Percentiles rank a stretch among this genome's conserved stretches.
These are phyloP conservation scores for Phylloscopus trochilus DNA, from an alignment of 2,113 vertebrate genomes.

Conservation along the genomic window DNA sequence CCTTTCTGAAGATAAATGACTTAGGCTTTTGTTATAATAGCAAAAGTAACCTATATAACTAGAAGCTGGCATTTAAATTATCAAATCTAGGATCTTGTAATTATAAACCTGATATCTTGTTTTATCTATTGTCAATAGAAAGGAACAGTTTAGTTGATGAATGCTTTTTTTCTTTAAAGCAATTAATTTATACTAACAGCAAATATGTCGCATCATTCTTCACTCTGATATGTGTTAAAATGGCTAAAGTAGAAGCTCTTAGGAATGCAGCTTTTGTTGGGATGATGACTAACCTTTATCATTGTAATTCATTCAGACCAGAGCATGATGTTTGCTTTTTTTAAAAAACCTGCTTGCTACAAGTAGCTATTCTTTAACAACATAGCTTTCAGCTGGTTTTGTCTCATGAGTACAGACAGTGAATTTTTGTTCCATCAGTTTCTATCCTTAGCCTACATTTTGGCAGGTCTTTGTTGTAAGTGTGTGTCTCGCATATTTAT, in stretches of 20 bases:
- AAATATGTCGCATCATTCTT: not conserved
- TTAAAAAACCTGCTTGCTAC: not conserved
- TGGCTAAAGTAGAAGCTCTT: not conserved
- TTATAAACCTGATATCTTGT: not conserved
- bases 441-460: slow-evolving; percentile 4
- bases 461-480: slow-evolving; percentile 44
- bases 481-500: not conserved
- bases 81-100: not conserved
- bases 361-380: not conserved
- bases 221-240: not conserved
- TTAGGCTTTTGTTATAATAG: not conserved
- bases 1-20: not conserved
- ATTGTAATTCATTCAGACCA: not conserved
- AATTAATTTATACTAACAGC: not conserved
- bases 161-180: not conserved
- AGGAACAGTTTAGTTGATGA: not conserved
- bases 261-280: not conserved
- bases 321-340: not conserved
- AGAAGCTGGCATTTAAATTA: not conserved
- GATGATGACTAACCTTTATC: not conserved
- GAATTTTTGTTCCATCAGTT: slow-evolving; percentile 16
- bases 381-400: slow-evolving; percentile 1
- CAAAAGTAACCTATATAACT: not conserved
- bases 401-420: slow-evolving; percentile 12
- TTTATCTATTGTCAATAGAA: not conserved